Base-by-base conservation (phyloP, 1,140 invertebrate genomes). In the Dufourea novaeangliae region DNA sequence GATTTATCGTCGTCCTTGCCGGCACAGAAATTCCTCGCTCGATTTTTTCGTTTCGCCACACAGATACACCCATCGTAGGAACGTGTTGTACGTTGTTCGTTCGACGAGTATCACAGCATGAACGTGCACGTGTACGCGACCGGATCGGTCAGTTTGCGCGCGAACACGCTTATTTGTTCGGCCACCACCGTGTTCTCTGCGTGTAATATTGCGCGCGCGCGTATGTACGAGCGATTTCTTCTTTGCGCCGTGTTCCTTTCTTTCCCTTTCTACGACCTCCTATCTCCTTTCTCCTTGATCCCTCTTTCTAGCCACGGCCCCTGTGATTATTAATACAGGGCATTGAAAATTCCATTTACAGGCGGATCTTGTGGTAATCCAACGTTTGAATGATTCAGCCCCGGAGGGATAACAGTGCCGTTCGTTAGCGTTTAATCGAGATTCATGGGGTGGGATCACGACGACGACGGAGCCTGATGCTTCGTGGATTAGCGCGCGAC, bases 1-100 rank as follows among this genome's bases (percentile, higher is more conserved):
- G 83, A 85, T 85, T 83, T 83, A 85, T 83, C 83, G 83, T 37
- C 80, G 81, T 85, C 80, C 78, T 80, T 78, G 70, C 56, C 57
- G 52, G 52, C 54, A 66, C 56, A 80, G 71, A 73, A 85, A 83
- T 85, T 85, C 75, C 78, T 54, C 44, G 7, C 6, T 7, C 44
- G 61, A 78, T 68, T 83, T 80, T 85, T 80, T 62, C 29, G 5
- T 14, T 29, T 50, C 20, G 56, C 41, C n/a, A n/a, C n/a, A n/a
- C n/a, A n/a, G n/a, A n/a, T n/a, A n/a, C n/a, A 44, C 32, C 32
- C 59, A 34, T 56, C 41, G 41, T 17, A 20, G 20, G 41, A 46
- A 46, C 17, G 41, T 20, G 41, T 46, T 46, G 41, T 20, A 25
- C 44, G 57, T 44, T 57, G n/a, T n/a, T n/a, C n/a, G n/a, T n/a